Conservation (phyloP, 2,113 vertebrate genomes). For the Uropsilus gracilis region DNA sequence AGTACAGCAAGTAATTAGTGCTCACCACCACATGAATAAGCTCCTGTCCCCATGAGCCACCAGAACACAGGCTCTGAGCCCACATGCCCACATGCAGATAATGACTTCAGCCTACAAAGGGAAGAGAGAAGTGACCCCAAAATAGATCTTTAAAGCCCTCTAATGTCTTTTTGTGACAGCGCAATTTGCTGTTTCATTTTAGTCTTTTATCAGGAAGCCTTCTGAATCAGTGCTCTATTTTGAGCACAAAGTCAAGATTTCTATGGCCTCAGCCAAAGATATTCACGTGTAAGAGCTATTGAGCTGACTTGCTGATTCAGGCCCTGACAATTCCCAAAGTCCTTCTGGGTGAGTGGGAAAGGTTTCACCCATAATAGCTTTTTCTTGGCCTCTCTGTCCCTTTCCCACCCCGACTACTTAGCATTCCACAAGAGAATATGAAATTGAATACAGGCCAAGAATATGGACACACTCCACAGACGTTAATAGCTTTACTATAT, state of each 20-base stretch:
- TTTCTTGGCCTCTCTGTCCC: neutral
- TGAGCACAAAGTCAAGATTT: slow-evolving; percentile 58
- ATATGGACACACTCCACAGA: neutral
- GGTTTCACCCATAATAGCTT: neutral
- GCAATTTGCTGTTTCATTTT: slow-evolving; percentile 70
- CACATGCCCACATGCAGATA: neutral
- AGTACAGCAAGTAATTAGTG: neutral
- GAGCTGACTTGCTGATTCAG: neutral
- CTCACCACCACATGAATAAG: neutral
- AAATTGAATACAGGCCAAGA: neutral
- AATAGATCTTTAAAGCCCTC: neutral
- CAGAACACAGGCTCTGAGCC: neutral
- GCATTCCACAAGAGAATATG: neutral
- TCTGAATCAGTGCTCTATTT: slow-evolving; percentile 36
- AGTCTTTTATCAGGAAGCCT: slow-evolving; percentile 52
- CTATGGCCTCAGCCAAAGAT: neutral
- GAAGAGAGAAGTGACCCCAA: neutral
- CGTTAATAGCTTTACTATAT: neutral
- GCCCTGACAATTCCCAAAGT: neutral
- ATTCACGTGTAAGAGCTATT: neutral
- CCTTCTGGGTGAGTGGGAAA: neutral
- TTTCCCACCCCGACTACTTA: slow-evolving; percentile 30
- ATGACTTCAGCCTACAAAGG: neutral
- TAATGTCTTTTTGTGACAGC: neutral
- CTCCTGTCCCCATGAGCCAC: neutral